Evolutionary conservation across 2,888 invertebrate species (phyloP), one percentile per base, ranked within the genome.

Genomic region (Polydrusus tereticollis): DNA sequence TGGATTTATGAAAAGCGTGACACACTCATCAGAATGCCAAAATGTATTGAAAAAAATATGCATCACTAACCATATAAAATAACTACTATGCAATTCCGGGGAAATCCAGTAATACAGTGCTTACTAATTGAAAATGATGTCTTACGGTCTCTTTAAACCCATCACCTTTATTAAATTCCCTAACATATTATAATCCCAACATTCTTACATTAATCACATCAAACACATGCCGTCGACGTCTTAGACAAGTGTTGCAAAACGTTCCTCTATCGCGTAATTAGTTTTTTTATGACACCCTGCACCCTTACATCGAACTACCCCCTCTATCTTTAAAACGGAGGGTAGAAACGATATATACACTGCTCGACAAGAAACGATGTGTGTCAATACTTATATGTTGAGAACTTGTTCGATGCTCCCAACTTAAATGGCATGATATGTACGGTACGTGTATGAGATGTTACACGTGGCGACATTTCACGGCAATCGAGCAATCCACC

Each of bases 251-350:
- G 78, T 78, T 77, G 77, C 79, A 77, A 78, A 79, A 76, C 77
- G 76, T 77, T 77, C 76, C 75, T 78, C 75, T 78, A 79, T 78
- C 76, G 73, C 79, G 78, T 80, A 80, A 80, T 80, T 78, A 79
- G 79, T 78, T 79, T 80, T 80, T 80, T 79, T 80, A 78, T 78
- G 76, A 74, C 77, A 69, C 77, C 75, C 41, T 69, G 58, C 73
- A 43, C 72, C 75, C 72, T 55, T 62, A 18, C 16, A 55, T 16
- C 52, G 29, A 63, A 77, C 78, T 63, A 66, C 72, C 74, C 68
- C 75, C 57, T 78, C 55, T 78, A 82, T 82, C 83, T 78, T 82
- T 82, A 83, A 14, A 23, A 59, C 55, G 26, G 10, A 14, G 52
- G 50, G 72, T 36, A 50, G 45, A 38, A 55, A 45, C 21, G 20